Evolutionary conservation across 2,888 invertebrate species (phyloP).

Genomic region (Drepana falcataria): DNA sequence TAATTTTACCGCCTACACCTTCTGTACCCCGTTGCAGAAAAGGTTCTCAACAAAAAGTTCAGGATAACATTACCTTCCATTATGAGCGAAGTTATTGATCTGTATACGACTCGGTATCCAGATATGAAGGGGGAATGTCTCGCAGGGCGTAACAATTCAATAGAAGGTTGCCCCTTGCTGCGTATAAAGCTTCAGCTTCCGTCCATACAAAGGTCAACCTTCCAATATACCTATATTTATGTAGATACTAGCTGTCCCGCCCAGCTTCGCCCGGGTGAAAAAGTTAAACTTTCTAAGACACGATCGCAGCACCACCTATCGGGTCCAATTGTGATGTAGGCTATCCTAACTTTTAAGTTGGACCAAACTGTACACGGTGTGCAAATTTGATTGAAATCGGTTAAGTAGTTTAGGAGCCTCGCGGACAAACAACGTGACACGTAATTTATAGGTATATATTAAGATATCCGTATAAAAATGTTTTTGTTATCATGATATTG

Average conservation of each 20-base stretch:
- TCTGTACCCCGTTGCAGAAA: not conserved
- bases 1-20: not conserved
- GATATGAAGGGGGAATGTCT: slow-evolving; percentile 8
- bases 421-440: too few relatives aligned
- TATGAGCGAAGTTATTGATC: not conserved
- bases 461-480: too few relatives aligned
- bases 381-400: too few relatives aligned
- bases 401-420: too few relatives aligned
- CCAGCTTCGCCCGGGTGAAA: too few relatives aligned
- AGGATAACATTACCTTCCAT: not conserved
- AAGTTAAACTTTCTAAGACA: too few relatives aligned
- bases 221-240: slow-evolving; percentile 5
- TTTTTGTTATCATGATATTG: too few relatives aligned
- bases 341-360: too few relatives aligned
- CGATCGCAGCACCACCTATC: too few relatives aligned
- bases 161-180: slow-evolving; percentile 29
- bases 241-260: not conserved
- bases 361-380: too few relatives aligned
- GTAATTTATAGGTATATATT: too few relatives aligned
- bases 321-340: too few relatives aligned
- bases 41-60: not conserved
- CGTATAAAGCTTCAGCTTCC: slow-evolving; percentile 19
- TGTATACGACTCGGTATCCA: not conserved
- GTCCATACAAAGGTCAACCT: slow-evolving; percentile 25
- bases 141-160: slow-evolving; percentile 36